phyloP scores from a whole-genome alignment of 2,888 invertebrate species.

The Boloria selene region DNA sequence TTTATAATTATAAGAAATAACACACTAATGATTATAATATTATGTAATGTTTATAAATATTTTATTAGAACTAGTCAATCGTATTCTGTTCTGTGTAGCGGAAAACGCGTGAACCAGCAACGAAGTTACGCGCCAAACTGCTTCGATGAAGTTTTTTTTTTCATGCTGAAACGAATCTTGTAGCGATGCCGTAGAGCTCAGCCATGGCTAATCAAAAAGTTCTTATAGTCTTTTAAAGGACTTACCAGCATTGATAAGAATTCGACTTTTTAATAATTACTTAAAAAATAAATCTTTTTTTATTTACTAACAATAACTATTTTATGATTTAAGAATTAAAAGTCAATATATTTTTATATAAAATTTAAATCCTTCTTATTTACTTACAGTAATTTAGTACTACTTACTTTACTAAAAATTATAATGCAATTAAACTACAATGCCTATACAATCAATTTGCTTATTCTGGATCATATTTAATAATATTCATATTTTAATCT shows the following conservation, averaged over 20 bases:
- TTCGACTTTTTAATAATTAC: not conserved
- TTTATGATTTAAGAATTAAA: not conserved
- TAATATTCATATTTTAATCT: no score
- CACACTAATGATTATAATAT: not conserved
- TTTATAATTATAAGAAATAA: not conserved
- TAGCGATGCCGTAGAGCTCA: slow-evolving; percentile 1
- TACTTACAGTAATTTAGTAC: no score
- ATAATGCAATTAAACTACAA: no score
- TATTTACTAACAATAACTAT: not conserved
- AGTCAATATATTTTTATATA: no score
- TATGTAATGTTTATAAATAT: not conserved
- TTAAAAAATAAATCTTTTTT: no score
- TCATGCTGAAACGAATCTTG: slow-evolving; percentile 26
- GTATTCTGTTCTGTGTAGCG: slow-evolving; percentile 8
- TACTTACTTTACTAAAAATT: no score
- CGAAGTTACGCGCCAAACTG: slow-evolving; percentile 36
- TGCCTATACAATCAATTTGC: no score
- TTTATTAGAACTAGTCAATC: not conserved
- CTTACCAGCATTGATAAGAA: not conserved
- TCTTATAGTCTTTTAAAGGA: not conserved
- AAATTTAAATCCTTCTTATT: no score
- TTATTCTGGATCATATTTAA: no score
- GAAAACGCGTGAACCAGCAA: slow-evolving; percentile 21
- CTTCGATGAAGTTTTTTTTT: slow-evolving; percentile 20
- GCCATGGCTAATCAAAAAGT: slow-evolving; percentile 3